A percentile compares a stretch with the other conserved stretches of the same genome.
phyloP scores from a whole-genome alignment of 2,113 vertebrate species.

The Neodontobutis hainanensis region DNA sequence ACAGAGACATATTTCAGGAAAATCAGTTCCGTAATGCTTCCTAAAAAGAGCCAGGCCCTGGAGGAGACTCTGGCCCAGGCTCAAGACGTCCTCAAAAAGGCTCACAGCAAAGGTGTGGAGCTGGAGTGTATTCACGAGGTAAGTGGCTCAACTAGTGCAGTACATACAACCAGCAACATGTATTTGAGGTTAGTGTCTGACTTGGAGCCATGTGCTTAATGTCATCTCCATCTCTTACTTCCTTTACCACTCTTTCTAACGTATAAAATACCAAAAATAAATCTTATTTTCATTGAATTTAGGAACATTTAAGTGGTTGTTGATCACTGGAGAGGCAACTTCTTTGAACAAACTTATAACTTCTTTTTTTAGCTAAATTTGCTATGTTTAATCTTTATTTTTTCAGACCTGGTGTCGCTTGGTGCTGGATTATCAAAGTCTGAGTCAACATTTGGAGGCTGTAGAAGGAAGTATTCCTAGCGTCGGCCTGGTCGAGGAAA shows the following conservation, averaged over 20 bases:
- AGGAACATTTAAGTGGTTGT: too few species aligned
- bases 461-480: constrained; percentile 85
- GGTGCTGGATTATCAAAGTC: constrained; percentile 82
- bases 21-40: constrained; percentile 79
- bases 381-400: neutral
- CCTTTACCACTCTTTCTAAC: too few species aligned
- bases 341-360: too few species aligned
- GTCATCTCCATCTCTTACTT: too few species aligned
- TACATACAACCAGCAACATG: too few species aligned
- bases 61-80: constrained; percentile 83
- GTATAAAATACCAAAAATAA: neutral
- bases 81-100: constrained; percentile 84
- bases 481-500: constrained; percentile 90
- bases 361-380: neutral
- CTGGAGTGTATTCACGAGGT: constrained; percentile 94
- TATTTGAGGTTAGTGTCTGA: too few species aligned
- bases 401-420: constrained; percentile 87
- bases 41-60: constrained; percentile 80
- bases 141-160: constrained; percentile 38
- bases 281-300: too few species aligned
- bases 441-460: constrained; percentile 85
- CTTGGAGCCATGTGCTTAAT: too few species aligned
- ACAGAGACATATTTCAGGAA: constrained; percentile 92
- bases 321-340: too few species aligned
- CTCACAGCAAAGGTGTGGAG: constrained; percentile 92